Base-by-base conservation (phyloP, 2,113 vertebrate species). In the Turnix velox region DNA sequence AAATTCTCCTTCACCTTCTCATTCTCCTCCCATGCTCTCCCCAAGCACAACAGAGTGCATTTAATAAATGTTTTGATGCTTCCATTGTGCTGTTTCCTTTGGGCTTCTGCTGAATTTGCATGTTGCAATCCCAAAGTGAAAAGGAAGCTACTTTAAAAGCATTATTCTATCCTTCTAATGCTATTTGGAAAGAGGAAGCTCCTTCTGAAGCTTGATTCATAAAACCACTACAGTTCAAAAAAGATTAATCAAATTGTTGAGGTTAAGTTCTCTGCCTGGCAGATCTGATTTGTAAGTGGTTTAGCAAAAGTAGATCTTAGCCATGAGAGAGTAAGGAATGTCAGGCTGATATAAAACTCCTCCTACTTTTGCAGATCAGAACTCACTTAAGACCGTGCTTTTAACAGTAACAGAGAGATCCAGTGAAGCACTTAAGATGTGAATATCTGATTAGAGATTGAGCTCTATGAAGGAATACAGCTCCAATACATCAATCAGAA, bases 41-140 rank as follows among this genome's bases (percentile, higher is more conserved):
- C 61, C 77, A 63, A 87, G 89, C 79, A 72, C 72, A 81, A 40
- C n/a, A n/a, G 84, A 96, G 72, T 81, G 88, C 66, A 92, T 90
- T 81, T 87, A 85, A 91, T 92, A 83, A 87, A 65, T 87, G 67
- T 77, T 95, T 74, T 71, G 87, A 67, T 95, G 77, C 84, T 93
- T 84, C 77, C 63, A 77, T 85, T 96, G 84, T 92, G 48, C 71
- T 85, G 27, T 84, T 85, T 85, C 67, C 72, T 91, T 73, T 73
- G 62, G 86, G 55, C 88, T 94, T 93, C 88, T 93, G 92, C 92
- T 95, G 94, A 97, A 92, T 93, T 92, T 88, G 93, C 92, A 95
- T 63, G 91, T 83, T 93, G 84, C 79, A 95, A 87, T 87, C 92
- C 84, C 71, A 73, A 63, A 96, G 59, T 94, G 90, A 92, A 90